Percentiles rank a stretch among this genome's conserved stretches.
Conservation (phyloP, 2,797 vertebrate genomes). For the Tachyglossus aculeatus region DNA sequence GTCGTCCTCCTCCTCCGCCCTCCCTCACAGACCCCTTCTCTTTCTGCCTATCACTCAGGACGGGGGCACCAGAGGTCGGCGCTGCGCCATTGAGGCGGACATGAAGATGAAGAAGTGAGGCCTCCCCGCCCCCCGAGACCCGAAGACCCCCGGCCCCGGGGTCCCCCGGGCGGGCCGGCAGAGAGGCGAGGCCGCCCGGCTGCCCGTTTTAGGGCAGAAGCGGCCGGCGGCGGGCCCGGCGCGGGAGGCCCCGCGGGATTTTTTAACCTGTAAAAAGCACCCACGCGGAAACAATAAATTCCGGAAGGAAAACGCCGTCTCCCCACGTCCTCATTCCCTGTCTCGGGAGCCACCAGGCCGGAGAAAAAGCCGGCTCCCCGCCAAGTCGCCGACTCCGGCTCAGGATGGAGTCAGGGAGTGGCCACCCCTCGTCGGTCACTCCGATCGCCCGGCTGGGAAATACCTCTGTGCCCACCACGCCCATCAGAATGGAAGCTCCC, state of each 20-base stretch:
- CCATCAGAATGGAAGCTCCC: too few species aligned
- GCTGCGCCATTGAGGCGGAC: constrained; percentile 98
- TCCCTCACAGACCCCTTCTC: constrained; percentile 49
- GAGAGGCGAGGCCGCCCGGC: constrained; percentile 61
- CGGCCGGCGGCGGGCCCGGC: constrained; percentile 73
- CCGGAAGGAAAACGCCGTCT: constrained; percentile 44
- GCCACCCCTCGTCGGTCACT: too few species aligned
- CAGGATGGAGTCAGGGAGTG: too few species aligned
- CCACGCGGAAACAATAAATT: constrained; percentile 78
- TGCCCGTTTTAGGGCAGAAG: constrained; percentile 80
- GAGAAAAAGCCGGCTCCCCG: too few species aligned
- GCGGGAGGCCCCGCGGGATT: constrained; percentile 81
- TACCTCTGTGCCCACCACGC: too few species aligned
- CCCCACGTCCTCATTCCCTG: constrained; percentile 12
- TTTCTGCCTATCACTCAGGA: constrained; percentile 81
- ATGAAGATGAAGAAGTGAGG: constrained; percentile 99
- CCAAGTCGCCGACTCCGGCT: too few species aligned
- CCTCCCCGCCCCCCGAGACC: constrained; percentile 20
- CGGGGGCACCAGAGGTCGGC: constrained; percentile 96
- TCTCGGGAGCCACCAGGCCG: too few species aligned
- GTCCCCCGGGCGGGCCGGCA: too few species aligned
- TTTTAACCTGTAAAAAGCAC: constrained; percentile 70
- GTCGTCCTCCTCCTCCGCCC: neutral
- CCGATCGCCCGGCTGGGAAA: too few species aligned
- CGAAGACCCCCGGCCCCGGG: too few species aligned